Conservation (phyloP, 1,140 invertebrate species). For the Hirudo medicinalis region DNA sequence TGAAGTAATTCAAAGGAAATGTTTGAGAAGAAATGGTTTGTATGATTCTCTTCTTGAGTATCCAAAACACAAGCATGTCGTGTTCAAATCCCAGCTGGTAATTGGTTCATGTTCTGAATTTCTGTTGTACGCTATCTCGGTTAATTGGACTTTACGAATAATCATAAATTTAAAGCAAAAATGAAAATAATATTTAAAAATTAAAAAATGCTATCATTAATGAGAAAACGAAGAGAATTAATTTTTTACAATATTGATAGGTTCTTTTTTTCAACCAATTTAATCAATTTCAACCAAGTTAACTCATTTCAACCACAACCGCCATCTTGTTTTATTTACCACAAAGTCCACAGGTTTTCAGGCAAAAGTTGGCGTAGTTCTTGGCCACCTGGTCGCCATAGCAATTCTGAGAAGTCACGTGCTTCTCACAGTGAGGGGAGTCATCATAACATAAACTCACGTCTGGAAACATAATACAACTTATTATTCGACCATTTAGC, state of each 20-base stretch:
- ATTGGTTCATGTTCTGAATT: too few species aligned
- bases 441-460: constrained; percentile 19
- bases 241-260: background rate
- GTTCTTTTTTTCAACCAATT: too few species aligned
- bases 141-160: too few species aligned
- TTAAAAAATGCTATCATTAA: background rate
- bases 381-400: background rate
- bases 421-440: constrained; percentile 8
- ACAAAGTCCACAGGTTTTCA: constrained; percentile 22
- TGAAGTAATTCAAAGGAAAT: too few species aligned
- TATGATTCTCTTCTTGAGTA: too few species aligned
- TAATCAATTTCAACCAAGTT: too few species aligned
- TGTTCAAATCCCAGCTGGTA: too few species aligned
- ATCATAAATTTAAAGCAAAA: background rate
- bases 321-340: constrained; percentile 2
- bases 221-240: background rate
- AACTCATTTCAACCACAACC: too few species aligned
- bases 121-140: too few species aligned
- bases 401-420: constrained; percentile 12
- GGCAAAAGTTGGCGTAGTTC: constrained; percentile 21
- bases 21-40: too few species aligned
- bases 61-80: too few species aligned
- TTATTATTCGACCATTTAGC: too few species aligned
- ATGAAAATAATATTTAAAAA: background rate
- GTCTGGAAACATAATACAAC: constrained; percentile 7